Percentiles rank a stretch among this genome's conserved stretches.
These are phyloP conservation scores for Pycnomerus fuliginosus DNA, from an alignment of 2,888 invertebrate species.

Conservation along the genomic window DNA sequence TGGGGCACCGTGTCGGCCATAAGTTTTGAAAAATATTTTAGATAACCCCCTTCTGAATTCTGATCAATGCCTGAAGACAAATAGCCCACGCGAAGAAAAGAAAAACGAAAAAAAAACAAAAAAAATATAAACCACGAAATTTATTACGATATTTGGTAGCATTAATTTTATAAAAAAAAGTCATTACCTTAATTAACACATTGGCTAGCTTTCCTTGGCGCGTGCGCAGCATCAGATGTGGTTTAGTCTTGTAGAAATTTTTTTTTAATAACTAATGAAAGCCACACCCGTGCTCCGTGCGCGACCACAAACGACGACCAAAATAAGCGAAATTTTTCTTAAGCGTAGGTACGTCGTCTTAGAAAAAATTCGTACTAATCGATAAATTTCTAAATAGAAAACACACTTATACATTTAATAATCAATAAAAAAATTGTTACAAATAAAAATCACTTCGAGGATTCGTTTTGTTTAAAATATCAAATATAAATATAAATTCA, in stretches of 20 bases:
- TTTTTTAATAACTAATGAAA: conserved; percentile 25
- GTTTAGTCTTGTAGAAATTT: conserved; percentile 45
- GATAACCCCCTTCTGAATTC: too few species aligned
- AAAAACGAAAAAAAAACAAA: conserved; percentile 46
- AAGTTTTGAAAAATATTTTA: background rate
- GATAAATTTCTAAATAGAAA: conserved; percentile 54
- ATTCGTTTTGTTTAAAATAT: conserved; percentile 46
- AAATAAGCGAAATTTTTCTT: conserved; percentile 41
- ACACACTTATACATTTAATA: conserved; percentile 54
- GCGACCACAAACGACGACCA: conserved; percentile 32
- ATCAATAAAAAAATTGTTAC: conserved; percentile 50
- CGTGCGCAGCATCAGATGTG: conserved; percentile 38
- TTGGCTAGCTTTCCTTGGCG: conserved; percentile 45
- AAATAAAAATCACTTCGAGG: conserved; percentile 48
- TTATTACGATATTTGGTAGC: conserved; percentile 58
- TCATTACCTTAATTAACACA: conserved; percentile 48
- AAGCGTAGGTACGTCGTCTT: conserved; percentile 46
- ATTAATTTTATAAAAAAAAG: conserved; percentile 52
- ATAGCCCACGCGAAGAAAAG: conserved; percentile 36
- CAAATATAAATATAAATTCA: conserved; percentile 54
- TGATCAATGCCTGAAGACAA: conserved; percentile 11
- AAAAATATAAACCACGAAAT: conserved; percentile 54
- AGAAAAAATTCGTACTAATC: conserved; percentile 48
- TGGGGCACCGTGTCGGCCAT: too few species aligned
- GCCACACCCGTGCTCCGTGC: conserved; percentile 34